Evolutionary conservation across 2,888 invertebrate species (phyloP).

Genomic region (Tinea trinotella): DNA sequence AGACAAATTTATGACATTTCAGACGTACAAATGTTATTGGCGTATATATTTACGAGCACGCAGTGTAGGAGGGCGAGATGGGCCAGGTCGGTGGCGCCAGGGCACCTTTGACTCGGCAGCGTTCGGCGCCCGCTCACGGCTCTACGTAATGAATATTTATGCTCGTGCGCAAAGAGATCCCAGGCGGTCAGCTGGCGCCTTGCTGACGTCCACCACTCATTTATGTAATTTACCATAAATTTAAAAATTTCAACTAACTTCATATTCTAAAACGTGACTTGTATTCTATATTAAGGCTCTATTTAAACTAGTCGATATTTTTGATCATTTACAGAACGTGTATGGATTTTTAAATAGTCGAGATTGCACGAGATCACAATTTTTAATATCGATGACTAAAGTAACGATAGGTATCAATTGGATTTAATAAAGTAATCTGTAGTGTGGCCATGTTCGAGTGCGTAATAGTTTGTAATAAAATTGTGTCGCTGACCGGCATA

Average conservation of each 20-base stretch:
- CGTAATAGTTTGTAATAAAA: slow-evolving; percentile 8
- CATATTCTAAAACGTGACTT: slow-evolving; percentile 42
- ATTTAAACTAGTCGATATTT: neutral
- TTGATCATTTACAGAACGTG: neutral
- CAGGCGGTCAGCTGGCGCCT: slow-evolving; percentile 36
- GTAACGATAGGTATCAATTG: neutral
- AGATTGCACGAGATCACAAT: neutral
- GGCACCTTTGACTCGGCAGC: slow-evolving; percentile 50
- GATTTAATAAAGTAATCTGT: neutral
- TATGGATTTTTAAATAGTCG: neutral
- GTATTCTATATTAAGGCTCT: neutral
- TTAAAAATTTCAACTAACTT: slow-evolving; percentile 59
- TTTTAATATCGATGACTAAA: neutral
- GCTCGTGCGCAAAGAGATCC: slow-evolving; percentile 36
- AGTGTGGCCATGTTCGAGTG: neutral
- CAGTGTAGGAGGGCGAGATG: slow-evolving; percentile 6
- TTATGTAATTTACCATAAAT: slow-evolving; percentile 57
- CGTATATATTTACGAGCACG: neutral
- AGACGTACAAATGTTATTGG: neutral
- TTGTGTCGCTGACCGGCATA: slow-evolving; percentile 9
- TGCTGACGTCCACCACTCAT: slow-evolving; percentile 41
- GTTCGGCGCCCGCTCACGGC: slow-evolving; percentile 29
- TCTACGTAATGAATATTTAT: slow-evolving; percentile 51
- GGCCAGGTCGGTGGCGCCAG: slow-evolving; percentile 31
- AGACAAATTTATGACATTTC: neutral